phyloP scores from a whole-genome alignment of 2,113 vertebrate genomes.

The Cromileptes altivelis region DNA sequence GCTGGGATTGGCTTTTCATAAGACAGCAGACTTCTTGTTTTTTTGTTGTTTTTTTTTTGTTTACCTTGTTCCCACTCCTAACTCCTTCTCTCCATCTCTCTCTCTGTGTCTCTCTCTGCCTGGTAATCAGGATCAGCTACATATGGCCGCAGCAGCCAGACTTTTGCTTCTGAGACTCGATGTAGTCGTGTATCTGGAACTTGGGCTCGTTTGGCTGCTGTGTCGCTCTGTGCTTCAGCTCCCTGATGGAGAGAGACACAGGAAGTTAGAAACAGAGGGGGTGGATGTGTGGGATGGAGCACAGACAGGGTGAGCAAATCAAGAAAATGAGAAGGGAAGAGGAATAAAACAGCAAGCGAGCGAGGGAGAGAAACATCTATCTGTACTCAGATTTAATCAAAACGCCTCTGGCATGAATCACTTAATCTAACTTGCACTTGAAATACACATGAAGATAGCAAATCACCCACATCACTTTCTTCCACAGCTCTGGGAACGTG shows the following conservation, averaged over 20 bases:
- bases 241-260: conserved; percentile 82
- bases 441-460: conserved; percentile 23
- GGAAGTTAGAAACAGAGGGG: conserved; percentile 67
- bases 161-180: conserved; percentile 93
- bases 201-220: conserved; percentile 88
- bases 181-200: conserved; percentile 96
- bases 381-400: conserved; percentile 58
- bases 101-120: conserved; percentile 32
- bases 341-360: conserved; percentile 30
- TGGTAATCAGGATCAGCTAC: conserved; percentile 74
- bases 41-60: not conserved
- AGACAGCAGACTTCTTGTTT: conserved; percentile 24
- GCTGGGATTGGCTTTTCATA: conserved; percentile 63
- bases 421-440: conserved; percentile 45
- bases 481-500: conserved; percentile 9
- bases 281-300: conserved; percentile 70
- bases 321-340: conserved; percentile 54
- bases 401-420: conserved; percentile 50
- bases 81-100: not conserved
- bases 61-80: not conserved
- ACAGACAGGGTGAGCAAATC: conserved; percentile 61
- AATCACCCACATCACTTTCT: conserved; percentile 4
- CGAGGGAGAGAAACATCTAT: conserved; percentile 19
- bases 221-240: conserved; percentile 90
- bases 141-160: conserved; percentile 89